These are phyloP conservation scores for Micoletzkya japonica DNA, from an alignment of 2,888 invertebrate species.

Conservation along the genomic window DNA sequence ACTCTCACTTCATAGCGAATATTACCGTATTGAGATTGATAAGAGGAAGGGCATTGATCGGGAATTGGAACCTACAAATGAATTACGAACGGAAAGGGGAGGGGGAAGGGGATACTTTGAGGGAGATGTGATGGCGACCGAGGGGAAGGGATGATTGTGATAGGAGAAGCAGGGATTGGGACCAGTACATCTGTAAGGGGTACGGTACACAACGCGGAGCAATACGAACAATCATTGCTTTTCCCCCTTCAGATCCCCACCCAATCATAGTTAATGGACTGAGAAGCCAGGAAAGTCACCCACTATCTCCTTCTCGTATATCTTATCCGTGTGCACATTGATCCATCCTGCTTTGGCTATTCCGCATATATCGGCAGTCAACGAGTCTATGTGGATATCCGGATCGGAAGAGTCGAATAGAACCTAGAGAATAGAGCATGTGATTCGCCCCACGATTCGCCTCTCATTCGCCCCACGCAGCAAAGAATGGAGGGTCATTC, in stretches of 20 bases:
- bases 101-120: slow-evolving; percentile 39
- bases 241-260: no score
- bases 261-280: no score
- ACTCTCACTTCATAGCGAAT: slow-evolving; percentile 58
- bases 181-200: slow-evolving; percentile 6
- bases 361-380: slow-evolving; percentile 42
- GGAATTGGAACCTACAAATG: slow-evolving; percentile 48
- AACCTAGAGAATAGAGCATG: no score
- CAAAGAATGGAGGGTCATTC: no score
- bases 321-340: slow-evolving; percentile 62
- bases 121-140: slow-evolving; percentile 58
- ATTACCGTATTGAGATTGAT: slow-evolving; percentile 59
- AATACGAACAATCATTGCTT: background rate
- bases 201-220: no score
- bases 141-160: slow-evolving; percentile 44
- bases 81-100: background rate
- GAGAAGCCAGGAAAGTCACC: background rate
- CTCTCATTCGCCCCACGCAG: no score
- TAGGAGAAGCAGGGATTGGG: slow-evolving; percentile 30
- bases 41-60: slow-evolving; percentile 49
- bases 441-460: no score
- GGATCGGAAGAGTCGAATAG: slow-evolving; percentile 59
- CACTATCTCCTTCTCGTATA: slow-evolving; percentile 61
- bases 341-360: slow-evolving; percentile 60
- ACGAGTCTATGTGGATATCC: slow-evolving; percentile 50